Base-by-base conservation (phyloP, 2,888 invertebrate species). In the Steromphala cineraria region DNA sequence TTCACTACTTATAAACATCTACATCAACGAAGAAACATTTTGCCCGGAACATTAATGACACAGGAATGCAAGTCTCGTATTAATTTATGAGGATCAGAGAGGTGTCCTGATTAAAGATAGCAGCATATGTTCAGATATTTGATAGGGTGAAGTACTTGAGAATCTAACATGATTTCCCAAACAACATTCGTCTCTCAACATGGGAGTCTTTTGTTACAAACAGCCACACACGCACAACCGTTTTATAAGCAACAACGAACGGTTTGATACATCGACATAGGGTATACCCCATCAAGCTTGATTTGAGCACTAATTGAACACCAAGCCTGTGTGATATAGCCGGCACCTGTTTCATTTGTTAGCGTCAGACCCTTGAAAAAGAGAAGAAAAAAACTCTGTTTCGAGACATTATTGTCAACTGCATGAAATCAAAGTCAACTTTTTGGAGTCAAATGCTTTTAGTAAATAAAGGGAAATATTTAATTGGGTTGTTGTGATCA, bases 81-180 rank as follows among this genome's bases (percentile, higher is more conserved):
- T 71, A 71, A 71, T 71, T 71, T 71, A 40, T 28, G 71, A 71
- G 71, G 40, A 71, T 71, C 71, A 31, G 40, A 71, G 71, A 31
- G 24, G 19, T 19, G 36, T 40, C 56, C 40, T 40, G 71, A 71
- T 19, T 36, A 71, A 40, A 71, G 71, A 71, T 71, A 71, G 40
- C 71, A 71, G 24, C 71, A 71, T 71, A 71, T 71, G 71, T n/a
- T 40, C n/a, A 5, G 71, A 71, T 71, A 71, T 17, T 40, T 40
- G 71, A 71, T 36, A 71, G n/a, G 28, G 67, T n/a, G n/a, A 19
- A n/a, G 36, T 71, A 36, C 36, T 31, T 24, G 19, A 17, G 36
- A 31, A 71, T 36, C 36, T 36, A 3, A 28, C 19, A 31, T 19
- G 28, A 36, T 36, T 71, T 71, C 71, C 19, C n/a, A 19, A 40